Evolutionary conservation across 2,888 invertebrate species (phyloP).

Genomic region (Catonia carolina): DNA sequence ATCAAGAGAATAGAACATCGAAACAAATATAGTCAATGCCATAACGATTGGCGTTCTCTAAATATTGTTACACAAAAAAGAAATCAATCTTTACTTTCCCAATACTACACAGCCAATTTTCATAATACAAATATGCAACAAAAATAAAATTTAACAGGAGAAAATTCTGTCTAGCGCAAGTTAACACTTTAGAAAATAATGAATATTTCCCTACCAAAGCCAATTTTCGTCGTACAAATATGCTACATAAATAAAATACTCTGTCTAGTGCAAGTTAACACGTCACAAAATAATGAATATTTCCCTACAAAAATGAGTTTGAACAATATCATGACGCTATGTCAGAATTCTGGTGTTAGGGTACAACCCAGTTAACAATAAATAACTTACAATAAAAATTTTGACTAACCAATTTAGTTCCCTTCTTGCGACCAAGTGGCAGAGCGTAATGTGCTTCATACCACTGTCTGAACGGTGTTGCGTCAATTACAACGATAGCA

Average conservation of each 20-base stretch:
- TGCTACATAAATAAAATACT: no score
- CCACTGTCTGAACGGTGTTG: slow-evolving; percentile 98
- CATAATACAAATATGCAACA: background rate
- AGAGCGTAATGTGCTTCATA: slow-evolving; percentile 95
- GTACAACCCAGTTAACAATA: background rate
- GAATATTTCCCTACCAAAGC: no score
- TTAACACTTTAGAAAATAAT: slow-evolving; percentile 27
- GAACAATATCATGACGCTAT: background rate
- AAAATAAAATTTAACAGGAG: slow-evolving; percentile 5
- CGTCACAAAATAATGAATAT: no score
- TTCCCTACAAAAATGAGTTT: background rate
- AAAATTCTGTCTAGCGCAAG: slow-evolving; percentile 5
- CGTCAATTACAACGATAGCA: slow-evolving; percentile 94
- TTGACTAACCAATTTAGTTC: slow-evolving; percentile 72
- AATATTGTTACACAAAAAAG: no score
- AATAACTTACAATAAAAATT: background rate
- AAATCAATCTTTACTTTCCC: no score
- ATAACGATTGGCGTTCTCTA: no score
- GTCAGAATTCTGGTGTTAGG: background rate
- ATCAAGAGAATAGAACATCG: no score
- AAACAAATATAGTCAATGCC: no score
- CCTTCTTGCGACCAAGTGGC: slow-evolving; percentile 96
- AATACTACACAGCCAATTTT: slow-evolving; percentile 4
- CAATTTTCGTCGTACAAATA: no score
- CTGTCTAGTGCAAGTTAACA: no score